Percentiles rank a stretch among this genome's conserved stretches.
These are phyloP conservation scores for Aythya baeri DNA, from an alignment of 2,113 vertebrate species.

Conservation along the genomic window DNA sequence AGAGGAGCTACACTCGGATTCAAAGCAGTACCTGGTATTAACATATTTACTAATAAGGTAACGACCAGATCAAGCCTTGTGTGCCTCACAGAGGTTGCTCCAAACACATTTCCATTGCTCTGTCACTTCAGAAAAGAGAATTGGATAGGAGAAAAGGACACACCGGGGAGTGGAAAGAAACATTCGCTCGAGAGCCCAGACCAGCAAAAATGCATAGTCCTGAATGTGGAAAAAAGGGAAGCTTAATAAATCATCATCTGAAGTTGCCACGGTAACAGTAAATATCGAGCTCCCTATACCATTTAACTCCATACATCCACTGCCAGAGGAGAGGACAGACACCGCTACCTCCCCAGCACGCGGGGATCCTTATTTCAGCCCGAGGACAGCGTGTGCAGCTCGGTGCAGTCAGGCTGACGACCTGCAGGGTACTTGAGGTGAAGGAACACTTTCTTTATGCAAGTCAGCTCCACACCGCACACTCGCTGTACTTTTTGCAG, in stretches of 20 bases:
- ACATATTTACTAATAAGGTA: neutral
- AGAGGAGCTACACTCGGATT: neutral
- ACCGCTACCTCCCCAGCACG: neutral
- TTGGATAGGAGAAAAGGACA: constrained; percentile 7
- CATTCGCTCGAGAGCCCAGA: constrained; percentile 16
- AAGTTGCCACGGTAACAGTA: constrained; percentile 81
- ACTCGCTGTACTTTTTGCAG: constrained; percentile 60
- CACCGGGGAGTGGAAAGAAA: neutral
- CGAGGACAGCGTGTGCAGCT: constrained; percentile 47
- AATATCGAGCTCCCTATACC: constrained; percentile 81
- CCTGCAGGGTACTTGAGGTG: constrained; percentile 47
- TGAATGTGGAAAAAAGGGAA: constrained; percentile 49
- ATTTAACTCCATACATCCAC: constrained; percentile 79
- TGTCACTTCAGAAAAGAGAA: neutral
- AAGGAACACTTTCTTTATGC: constrained; percentile 57
- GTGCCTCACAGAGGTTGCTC: neutral
- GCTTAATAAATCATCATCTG: constrained; percentile 91
- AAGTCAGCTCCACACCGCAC: constrained; percentile 61
- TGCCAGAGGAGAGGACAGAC: constrained; percentile 70
- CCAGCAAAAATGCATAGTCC: constrained; percentile 66
- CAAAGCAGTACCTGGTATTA: neutral
- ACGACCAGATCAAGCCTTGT: neutral
- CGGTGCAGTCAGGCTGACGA: neutral
- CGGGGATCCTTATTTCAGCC: constrained; percentile 14
- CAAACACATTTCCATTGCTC: neutral